Conservation (phyloP, 2,797 vertebrate species). For the Sebastes hubbsi region DNA sequence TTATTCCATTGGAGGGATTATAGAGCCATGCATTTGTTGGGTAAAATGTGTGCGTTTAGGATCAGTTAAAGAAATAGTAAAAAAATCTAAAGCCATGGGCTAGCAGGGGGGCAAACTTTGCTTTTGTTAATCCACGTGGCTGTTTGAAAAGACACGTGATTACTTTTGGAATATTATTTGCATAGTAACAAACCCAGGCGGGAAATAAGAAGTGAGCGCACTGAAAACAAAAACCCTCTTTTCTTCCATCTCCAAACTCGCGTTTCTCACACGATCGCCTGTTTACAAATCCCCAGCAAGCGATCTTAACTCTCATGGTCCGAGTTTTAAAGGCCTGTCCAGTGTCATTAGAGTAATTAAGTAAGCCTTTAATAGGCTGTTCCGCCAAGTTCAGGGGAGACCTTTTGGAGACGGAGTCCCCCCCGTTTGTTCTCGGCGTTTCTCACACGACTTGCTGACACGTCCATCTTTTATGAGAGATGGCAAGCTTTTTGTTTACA, state of each 20-base stretch:
- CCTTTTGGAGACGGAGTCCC: constrained; percentile 94
- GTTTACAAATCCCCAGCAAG: constrained; percentile 91
- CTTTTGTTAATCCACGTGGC: constrained; percentile 99
- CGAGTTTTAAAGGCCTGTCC: constrained; percentile 97
- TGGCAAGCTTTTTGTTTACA: constrained; percentile 94
- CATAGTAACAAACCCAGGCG: constrained; percentile 86
- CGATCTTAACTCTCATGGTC: constrained; percentile 85
- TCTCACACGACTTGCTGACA: constrained; percentile 99
- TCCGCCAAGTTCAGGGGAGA: constrained; percentile 99
- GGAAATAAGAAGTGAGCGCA: constrained; percentile 82
- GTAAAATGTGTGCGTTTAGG: constrained; percentile 92
- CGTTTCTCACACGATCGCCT: constrained; percentile 88
- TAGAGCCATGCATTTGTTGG: constrained; percentile 84
- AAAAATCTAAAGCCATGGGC: constrained; percentile 82
- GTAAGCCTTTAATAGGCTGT: constrained; percentile 99
- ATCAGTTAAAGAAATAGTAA: constrained; percentile 89
- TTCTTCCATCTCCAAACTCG: constrained; percentile 74
- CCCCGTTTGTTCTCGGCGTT: constrained; percentile 95
- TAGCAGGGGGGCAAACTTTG: constrained; percentile 89
- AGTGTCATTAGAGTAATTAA: constrained; percentile 99
- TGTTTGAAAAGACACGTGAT: constrained; percentile 94
- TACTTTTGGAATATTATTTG: constrained; percentile 86
- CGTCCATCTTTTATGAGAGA: constrained; percentile 93
- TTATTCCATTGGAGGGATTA: constrained; percentile 91
- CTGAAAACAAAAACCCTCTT: constrained; percentile 84